Conservation (phyloP, 2,797 vertebrate species). For the Gallinago nigripennis region DNA sequence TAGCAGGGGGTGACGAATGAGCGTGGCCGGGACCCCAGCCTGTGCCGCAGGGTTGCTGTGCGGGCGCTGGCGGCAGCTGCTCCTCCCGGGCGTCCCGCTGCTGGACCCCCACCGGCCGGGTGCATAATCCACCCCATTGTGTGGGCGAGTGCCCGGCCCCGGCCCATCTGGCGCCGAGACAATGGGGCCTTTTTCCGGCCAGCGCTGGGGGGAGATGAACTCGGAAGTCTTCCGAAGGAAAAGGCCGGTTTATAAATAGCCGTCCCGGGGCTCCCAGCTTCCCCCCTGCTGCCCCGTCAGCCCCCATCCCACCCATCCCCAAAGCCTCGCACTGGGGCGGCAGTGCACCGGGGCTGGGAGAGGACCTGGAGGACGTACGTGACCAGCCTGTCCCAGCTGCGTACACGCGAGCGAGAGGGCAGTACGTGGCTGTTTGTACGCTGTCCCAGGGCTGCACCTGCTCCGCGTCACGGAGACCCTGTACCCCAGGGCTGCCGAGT, state of each 20-base stretch:
- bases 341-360: accelerated
- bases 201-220: background rate
- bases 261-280: accelerated
- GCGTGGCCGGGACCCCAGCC: accelerated
- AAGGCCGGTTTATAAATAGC: background rate
- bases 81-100: background rate
- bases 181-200: conserved; percentile 39
- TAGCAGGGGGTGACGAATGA: background rate
- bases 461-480: accelerated
- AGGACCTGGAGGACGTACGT: accelerated
- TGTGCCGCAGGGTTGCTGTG: accelerated
- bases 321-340: accelerated
- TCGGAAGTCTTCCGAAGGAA: conserved; percentile 9
- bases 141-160: background rate
- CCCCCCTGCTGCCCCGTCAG: background rate
- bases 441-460: conserved; percentile 17
- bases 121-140: background rate
- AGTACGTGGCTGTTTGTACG: background rate
- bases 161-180: background rate
- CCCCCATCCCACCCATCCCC: background rate
- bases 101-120: background rate
- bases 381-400: accelerated
- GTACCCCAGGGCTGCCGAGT: accelerated
- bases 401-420: accelerated
- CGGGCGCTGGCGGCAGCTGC: background rate